Evolutionary conservation across 2,113 vertebrate species (phyloP), one percentile per base, ranked within the genome.

Genomic region (Mesitornis unicolor): DNA sequence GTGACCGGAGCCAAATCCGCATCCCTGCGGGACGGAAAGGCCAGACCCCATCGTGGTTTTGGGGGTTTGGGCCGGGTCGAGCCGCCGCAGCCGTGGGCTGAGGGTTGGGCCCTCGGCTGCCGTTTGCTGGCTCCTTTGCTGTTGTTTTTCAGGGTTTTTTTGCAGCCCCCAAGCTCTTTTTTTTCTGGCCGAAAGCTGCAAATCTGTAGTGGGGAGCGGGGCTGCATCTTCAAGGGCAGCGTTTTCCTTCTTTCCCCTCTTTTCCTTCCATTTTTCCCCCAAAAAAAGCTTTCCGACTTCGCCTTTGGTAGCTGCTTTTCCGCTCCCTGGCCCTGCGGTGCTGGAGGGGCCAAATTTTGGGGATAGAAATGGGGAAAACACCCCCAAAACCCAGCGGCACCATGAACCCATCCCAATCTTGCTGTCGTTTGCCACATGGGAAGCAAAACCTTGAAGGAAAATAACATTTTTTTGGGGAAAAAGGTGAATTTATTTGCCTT

Each of bases 401-500:
- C 11, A 11, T 47, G 47, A 47, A 47, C 47, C 48, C 25, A 50
- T 26, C 48, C 48, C 48, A 50, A 26, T 68, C 18, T 47, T 35
- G 31, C 42, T 11, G 7, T 67, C 42, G 4, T 31, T 67, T n/a
- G 9, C 35, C 56, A 9, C 56, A 20, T 33, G 29, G 33, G 43
- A 35, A 35, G 43, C n/a, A n/a, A n/a, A n/a, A n/a, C n/a, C n/a
- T n/a, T n/a, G n/a, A 40, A 75, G 70, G 38, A 45, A 83, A 50
- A 67, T 2, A 43, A 73, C 21, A 9, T 48, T 20, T 29, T 12
- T 51, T 36, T 26, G 83, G n/a, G n/a, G 71, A 90, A 87, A 80
- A 89, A 80, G 87, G 86, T 91, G 76, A 53, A 0, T 63, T 90
- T 90, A 63, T 95, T 92, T 90, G 61, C 89, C 89, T 88, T 83